Conservation (phyloP, 2,113 vertebrate species). For the Pseudopipra pipra region DNA sequence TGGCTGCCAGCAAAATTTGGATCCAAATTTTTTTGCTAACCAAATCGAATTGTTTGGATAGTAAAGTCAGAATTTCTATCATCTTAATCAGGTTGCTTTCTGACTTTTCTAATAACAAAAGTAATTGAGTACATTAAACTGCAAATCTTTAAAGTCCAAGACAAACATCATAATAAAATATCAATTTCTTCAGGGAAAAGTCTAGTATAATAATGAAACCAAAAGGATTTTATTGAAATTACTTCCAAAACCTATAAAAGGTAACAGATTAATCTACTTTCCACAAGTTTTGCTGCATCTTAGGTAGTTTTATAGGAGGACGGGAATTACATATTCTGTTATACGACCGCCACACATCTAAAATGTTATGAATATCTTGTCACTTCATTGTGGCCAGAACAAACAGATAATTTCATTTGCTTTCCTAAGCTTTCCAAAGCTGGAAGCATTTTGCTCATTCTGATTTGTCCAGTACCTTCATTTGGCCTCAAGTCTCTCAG, state of each 20-base stretch:
- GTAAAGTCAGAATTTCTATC: slow-evolving; percentile 8
- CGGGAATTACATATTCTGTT: not conserved
- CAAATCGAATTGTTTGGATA: not conserved
- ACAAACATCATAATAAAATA: slow-evolving; percentile 4
- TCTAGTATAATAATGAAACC: not conserved
- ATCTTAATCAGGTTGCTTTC: slow-evolving; percentile 5
- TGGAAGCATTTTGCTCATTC: not conserved
- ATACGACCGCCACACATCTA: accelerated
- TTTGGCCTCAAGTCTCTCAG: not conserved
- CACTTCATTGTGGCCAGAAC: not conserved
- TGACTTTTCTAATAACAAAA: not conserved
- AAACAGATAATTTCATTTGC: not conserved
- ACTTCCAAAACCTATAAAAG: not conserved
- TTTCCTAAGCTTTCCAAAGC: not conserved
- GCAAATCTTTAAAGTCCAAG: not conserved
- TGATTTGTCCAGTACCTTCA: not conserved
- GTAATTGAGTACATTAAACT: not conserved
- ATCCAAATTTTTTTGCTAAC: slow-evolving; percentile 20
- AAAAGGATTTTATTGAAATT: not conserved
- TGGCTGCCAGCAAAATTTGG: not conserved
- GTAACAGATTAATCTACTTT: not conserved
- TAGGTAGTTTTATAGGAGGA: not conserved
- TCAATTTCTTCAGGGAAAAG: not conserved
- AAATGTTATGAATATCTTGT: not conserved
- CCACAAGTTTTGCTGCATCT: not conserved